Conservation (phyloP, 2,797 vertebrate genomes). For the Falco concolor region DNA sequence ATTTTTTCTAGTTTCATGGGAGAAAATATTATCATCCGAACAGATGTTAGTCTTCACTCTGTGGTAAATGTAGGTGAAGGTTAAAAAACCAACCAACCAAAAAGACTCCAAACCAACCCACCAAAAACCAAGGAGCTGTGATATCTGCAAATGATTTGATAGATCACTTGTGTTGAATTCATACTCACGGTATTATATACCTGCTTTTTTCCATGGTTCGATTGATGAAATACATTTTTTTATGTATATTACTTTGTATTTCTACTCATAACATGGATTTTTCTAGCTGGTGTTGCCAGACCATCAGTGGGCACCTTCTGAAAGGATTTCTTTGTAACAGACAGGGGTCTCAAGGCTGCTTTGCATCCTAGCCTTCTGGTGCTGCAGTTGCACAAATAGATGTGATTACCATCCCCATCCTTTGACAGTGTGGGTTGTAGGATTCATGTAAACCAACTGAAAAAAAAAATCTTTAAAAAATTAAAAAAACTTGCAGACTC, state of each 20-base stretch:
- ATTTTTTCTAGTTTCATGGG: background rate
- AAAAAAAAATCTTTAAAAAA: background rate
- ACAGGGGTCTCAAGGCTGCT: background rate
- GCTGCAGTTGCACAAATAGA: background rate
- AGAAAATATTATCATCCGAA: background rate
- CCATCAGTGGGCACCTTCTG: background rate
- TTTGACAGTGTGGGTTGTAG: background rate
- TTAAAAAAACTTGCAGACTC: background rate
- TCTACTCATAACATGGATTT: background rate
- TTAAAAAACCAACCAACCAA: background rate
- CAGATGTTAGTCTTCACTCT: background rate
- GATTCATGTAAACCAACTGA: background rate
- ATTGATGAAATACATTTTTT: background rate
- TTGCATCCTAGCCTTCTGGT: background rate
- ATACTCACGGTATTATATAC: background rate
- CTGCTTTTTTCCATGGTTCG: background rate
- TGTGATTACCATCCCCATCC: background rate
- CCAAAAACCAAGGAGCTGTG: background rate
- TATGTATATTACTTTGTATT: background rate
- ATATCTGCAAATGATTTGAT: background rate
- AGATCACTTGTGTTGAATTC: background rate
- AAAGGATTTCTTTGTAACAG: background rate
- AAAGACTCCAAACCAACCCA: background rate
- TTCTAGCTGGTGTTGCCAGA: background rate
- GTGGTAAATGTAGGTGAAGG: background rate